Evolutionary conservation across 2,888 invertebrate genomes (phyloP), one percentile per base, ranked within the genome.

Genomic region (Chalcis sispes): DNA sequence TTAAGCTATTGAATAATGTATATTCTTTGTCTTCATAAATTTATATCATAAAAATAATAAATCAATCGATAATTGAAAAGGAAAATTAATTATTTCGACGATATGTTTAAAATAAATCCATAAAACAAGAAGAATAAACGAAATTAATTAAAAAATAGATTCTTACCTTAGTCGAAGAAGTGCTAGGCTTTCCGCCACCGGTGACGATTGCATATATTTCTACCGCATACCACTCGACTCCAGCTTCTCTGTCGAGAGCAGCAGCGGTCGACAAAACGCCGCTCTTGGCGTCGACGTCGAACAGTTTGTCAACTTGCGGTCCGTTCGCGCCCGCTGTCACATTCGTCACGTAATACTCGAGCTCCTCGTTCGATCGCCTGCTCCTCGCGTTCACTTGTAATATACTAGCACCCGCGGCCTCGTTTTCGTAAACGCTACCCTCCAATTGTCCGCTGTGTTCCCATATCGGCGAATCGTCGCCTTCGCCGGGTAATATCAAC

Each of bases 271-370:
- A 95, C 81, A 98, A 90, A 83, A 96, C 94, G 59, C 98, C 98
- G 85, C 95, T 91, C 81, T 95, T 94, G 25, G 95, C 93, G 90
- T 98, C 97, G 85, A 98, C 95, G 86, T 96, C 96, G 89, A 98
- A 98, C 83, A 96, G 91, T 85, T 96, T 92, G 90, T 96, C 96
- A 86, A 95, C 95, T 90, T 95, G 95, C 81, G 91, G 91, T 78
- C 94, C 94, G 80, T 90, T 90, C 80, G 89, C 90, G 87, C 92
- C 93, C 75, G 88, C 89, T 84, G 94, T 95, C 89, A 95, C 94
- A 90, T 95, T 95, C 83, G 96, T 96, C 89, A 98, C 94, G 90
- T 96, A 97, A 90, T 96, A 98, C 89, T 96, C 96, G 88, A 97
- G 92, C 83, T 93, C 92, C 70, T 92, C 92, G 71, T 89, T 90